phyloP scores from a whole-genome alignment of 2,113 vertebrate genomes.

The Oxyura jamaicensis region DNA sequence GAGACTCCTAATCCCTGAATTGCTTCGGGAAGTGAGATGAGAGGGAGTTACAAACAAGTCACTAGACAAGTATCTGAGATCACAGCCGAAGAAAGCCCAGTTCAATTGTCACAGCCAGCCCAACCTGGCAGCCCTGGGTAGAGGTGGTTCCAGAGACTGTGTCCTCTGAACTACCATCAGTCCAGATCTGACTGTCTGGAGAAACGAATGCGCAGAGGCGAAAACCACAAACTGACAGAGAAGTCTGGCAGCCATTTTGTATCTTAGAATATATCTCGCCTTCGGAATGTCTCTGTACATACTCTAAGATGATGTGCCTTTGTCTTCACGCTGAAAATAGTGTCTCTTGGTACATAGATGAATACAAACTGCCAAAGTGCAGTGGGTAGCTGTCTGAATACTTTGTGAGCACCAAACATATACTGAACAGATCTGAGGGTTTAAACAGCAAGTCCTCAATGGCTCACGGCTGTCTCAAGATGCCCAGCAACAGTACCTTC shows the following conservation, averaged over 20 bases:
- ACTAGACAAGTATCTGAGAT: not conserved
- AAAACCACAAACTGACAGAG: not conserved
- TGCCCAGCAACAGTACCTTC: not conserved
- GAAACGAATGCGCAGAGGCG: not conserved
- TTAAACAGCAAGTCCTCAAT: not conserved
- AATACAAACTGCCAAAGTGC: not conserved
- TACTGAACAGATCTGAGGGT: not conserved
- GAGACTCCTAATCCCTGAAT: not conserved
- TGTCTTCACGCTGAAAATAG: not conserved
- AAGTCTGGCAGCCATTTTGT: not conserved
- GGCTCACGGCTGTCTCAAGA: not conserved
- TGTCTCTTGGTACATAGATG: not conserved
- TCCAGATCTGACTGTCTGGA: not conserved
- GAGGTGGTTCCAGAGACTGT: not conserved
- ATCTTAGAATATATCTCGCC: not conserved
- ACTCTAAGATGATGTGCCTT: not conserved
- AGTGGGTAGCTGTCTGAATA: not conserved
- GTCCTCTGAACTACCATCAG: not conserved
- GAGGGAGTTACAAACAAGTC: not conserved
- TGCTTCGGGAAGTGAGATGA: not conserved
- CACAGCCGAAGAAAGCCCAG: not conserved
- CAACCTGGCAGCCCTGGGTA: not conserved
- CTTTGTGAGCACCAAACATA: not conserved
- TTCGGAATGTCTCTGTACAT: not conserved
- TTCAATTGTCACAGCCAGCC: not conserved